These are phyloP conservation scores for Azorinus chamasolen DNA, from an alignment of 2,888 invertebrate genomes.

Conservation along the genomic window DNA sequence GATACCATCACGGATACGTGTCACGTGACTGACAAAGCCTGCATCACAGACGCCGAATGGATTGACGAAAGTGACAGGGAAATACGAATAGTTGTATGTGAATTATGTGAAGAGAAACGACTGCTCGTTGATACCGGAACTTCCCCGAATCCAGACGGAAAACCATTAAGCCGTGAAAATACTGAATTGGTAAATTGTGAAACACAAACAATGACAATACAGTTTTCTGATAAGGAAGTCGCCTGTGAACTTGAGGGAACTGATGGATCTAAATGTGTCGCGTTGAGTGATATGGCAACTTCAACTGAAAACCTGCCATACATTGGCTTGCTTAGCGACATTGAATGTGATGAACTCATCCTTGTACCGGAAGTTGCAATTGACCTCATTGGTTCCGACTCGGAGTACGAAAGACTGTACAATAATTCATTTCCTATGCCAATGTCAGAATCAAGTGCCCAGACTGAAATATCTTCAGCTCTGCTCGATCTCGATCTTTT, in stretches of 20 bases:
- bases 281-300: constrained; percentile 75
- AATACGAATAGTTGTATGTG: constrained; percentile 48
- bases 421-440: constrained; percentile 71
- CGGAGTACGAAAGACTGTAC: constrained; percentile 74
- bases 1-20: constrained; percentile 74
- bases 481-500: constrained; percentile 38
- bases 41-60: constrained; percentile 67
- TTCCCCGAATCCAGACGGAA: constrained; percentile 63
- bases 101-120: constrained; percentile 57
- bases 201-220: constrained; percentile 72
- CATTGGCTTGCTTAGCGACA: constrained; percentile 81
- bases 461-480: constrained; percentile 66
- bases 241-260: constrained; percentile 69
- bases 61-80: constrained; percentile 46
- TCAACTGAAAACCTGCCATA: constrained; percentile 82
- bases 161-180: constrained; percentile 66
- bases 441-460: constrained; percentile 74
- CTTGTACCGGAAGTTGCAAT: constrained; percentile 74
- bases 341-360: constrained; percentile 81
- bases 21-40: constrained; percentile 58
- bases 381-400: constrained; percentile 60
- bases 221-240: constrained; percentile 72
- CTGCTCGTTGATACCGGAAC: constrained; percentile 60
- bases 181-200: constrained; percentile 56
- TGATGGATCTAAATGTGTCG: constrained; percentile 53